These are phyloP conservation scores for Puffinus mauretanicus DNA, from an alignment of 2,113 vertebrate species.

Conservation along the genomic window DNA sequence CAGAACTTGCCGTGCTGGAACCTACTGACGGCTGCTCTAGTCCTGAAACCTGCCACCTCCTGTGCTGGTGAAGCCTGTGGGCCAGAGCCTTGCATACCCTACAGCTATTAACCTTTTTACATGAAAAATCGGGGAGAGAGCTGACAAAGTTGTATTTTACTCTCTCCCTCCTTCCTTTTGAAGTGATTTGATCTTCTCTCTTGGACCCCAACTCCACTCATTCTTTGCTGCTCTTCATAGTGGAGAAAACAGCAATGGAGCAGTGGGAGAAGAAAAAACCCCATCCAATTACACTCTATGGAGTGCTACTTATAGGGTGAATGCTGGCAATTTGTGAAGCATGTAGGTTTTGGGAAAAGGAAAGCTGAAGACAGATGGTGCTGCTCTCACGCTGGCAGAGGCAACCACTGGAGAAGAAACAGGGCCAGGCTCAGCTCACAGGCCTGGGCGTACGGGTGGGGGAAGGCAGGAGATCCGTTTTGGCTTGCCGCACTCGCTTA, in stretches of 20 bases:
- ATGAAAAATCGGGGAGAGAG: neutral
- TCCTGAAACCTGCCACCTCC: neutral
- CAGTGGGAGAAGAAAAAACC: no score
- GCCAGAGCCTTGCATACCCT: neutral
- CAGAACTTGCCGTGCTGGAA: neutral
- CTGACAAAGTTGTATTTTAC: neutral
- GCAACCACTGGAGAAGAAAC: neutral
- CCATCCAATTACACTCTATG: neutral
- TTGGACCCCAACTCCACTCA: neutral
- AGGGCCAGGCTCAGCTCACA: neutral
- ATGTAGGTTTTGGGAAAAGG: accelerated
- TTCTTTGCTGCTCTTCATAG: neutral
- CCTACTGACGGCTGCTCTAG: neutral
- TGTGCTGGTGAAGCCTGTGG: neutral
- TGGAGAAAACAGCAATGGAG: accelerated
- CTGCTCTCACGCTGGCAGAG: neutral
- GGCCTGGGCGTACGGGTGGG: accelerated
- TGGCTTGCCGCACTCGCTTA: neutral
- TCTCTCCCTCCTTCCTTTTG: neutral
- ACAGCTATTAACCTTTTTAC: neutral
- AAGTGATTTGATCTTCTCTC: neutral
- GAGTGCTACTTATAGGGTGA: neutral
- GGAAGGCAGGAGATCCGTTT: neutral
- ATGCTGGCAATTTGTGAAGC: neutral
- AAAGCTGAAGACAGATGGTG: neutral